phyloP scores from a whole-genome alignment of 2,888 invertebrate species.

The Eristalinus sepulchralis region DNA sequence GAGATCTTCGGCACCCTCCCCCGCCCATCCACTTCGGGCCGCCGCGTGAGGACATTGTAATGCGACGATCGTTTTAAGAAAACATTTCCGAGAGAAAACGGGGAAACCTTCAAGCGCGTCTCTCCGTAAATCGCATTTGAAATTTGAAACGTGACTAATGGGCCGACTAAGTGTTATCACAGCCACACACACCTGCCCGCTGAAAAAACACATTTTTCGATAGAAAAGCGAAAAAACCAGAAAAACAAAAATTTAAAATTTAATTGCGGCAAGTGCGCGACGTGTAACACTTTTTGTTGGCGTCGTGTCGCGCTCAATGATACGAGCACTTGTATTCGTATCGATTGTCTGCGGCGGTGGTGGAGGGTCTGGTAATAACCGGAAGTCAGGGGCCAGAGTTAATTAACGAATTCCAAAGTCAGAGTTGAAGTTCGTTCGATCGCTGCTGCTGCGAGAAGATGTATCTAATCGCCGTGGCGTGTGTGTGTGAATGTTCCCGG shows the following conservation, averaged over 20 bases:
- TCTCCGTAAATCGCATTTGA: conserved; percentile 51
- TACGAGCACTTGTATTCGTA: background rate
- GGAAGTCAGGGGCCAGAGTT: background rate
- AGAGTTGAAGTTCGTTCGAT: background rate
- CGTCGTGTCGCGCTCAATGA: conserved; percentile 2
- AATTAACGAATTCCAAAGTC: background rate
- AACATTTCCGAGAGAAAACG: conserved; percentile 1
- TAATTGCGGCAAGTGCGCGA: conserved; percentile 46
- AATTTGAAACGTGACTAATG: conserved; percentile 54
- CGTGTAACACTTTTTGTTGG: conserved; percentile 32
- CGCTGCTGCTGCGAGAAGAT: background rate
- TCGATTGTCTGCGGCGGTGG: background rate
- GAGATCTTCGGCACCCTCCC: conserved; percentile 3
- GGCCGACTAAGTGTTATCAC: conserved; percentile 39
- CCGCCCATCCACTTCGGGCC: background rate
- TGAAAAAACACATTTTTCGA: background rate
- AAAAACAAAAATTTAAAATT: background rate
- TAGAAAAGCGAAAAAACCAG: background rate
- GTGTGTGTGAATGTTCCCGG: background rate
- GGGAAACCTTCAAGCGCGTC: background rate
- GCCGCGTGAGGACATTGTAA: background rate
- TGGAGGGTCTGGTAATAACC: background rate
- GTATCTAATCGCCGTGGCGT: background rate
- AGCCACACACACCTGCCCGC: background rate
- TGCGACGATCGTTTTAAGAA: background rate